Base-by-base conservation (phyloP, 2,113 vertebrate genomes). In the Myanophis thanlyinensis region DNA sequence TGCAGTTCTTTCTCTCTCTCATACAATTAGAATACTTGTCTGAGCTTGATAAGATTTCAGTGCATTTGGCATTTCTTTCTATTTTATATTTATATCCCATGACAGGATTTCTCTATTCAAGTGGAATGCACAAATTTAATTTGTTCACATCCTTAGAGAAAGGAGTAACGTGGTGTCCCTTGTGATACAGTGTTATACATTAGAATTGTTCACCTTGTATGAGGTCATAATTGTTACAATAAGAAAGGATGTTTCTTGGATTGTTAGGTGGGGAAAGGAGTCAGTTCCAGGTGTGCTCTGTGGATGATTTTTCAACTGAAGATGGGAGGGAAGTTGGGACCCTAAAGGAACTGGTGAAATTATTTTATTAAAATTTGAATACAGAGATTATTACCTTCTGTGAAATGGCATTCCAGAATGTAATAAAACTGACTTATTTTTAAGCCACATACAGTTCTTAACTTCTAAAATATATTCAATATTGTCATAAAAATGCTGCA, bases 1-100 rank as follows among this genome's bases (percentile, higher is more conserved):
- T 94, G 92, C 73, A 90, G 51, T 85, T 94, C 94, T 94, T 94
- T 96, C 90, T 91, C 93, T 93, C 84, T 95, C 95, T 93, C 89
- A 90, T 44, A 96, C 92, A 94, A 93, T 96, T 95, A 96, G 95
- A 95, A 96, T 95, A 93, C 92, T 96, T 96, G 93, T 94, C 93
- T 94, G 91, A 97, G 93, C 40, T 52, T 93, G 95, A 52, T 94
- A 95, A 95, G 93, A 96, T 96, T 89, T 94, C 94, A 94, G 91
- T 62, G 89, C 51, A 91, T 91, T 94, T 94, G 13, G n/a, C 0
- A 46, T 95, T 95, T 96, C 93, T 88, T 97, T 95, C 92, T 95
- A 94, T 95, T 96, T 94, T 87, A 94, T 96, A 96, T 93, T 97
- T 97, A 95, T 95, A 95, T 86, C 67, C 92, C 85, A 2, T 91